These are phyloP conservation scores for Lathronympha strigana DNA, from an alignment of 2,888 invertebrate genomes.

Conservation along the genomic window DNA sequence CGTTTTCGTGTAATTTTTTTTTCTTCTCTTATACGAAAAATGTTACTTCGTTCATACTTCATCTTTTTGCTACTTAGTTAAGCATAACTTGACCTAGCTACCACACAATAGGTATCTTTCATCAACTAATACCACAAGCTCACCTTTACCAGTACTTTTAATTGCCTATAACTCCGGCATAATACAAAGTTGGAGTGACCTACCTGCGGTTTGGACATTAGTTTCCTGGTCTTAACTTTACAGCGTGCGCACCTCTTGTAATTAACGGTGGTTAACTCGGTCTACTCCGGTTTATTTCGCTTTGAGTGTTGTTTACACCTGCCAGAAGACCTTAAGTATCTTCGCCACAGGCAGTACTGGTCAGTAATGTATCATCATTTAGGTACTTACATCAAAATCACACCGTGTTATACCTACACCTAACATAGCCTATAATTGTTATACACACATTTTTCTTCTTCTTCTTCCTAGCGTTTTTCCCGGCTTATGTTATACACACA, in stretches of 20 bases:
- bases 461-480: too few species aligned
- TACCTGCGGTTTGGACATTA: conserved; percentile 75
- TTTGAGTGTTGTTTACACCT: conserved; percentile 65
- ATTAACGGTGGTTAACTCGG: conserved; percentile 70
- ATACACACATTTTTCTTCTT: too few species aligned
- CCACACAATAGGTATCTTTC: conserved; percentile 7
- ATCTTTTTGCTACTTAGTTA: conserved; percentile 1
- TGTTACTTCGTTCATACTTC: too few species aligned
- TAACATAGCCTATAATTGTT: too few species aligned
- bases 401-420: too few species aligned
- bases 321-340: conserved; percentile 66
- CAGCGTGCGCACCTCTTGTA: conserved; percentile 61
- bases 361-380: too few species aligned
- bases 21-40: too few species aligned
- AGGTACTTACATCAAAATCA: too few species aligned
- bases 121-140: conserved; percentile 19
- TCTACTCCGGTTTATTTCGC: conserved; percentile 50
- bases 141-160: conserved; percentile 37
- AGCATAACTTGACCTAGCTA: conserved; percentile 8
- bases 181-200: conserved; percentile 55
- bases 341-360: not conserved
- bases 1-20: too few species aligned
- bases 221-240: conserved; percentile 69
- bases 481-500: too few species aligned
- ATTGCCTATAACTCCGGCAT: conserved; percentile 39